Evolutionary conservation across 2,113 vertebrate genomes (phyloP).

Genomic region (Psilopsiagon aurifrons): DNA sequence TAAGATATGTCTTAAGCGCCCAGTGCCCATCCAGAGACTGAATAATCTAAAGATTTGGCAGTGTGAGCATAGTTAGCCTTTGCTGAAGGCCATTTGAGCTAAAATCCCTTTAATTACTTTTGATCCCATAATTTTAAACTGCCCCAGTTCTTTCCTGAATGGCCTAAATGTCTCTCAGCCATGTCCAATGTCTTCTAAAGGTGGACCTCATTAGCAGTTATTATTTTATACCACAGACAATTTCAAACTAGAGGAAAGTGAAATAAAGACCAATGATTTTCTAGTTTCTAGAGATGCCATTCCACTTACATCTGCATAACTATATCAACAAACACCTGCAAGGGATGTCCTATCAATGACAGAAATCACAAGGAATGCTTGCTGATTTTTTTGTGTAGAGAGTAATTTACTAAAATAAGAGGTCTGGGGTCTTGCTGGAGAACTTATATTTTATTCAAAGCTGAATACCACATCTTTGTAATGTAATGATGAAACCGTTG

Average conservation of each 20-base stretch:
- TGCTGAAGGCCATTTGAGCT: not conserved
- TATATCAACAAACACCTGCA: fast-evolving
- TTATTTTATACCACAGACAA: not conserved
- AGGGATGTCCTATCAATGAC: not conserved
- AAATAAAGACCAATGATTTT: fast-evolving
- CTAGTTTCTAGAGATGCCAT: not conserved
- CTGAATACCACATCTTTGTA: not conserved
- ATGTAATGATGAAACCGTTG: not conserved
- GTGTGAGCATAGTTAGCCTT: not conserved
- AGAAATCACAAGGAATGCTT: not conserved
- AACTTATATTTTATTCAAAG: not conserved
- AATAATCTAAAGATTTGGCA: not conserved
- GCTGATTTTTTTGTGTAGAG: not conserved
- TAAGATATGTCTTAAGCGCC: not conserved
- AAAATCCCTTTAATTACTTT: not conserved
- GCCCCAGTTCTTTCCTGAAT: not conserved
- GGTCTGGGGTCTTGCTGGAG: not conserved
- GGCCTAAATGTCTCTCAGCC: not conserved
- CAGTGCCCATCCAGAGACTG: not conserved
- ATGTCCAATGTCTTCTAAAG: not conserved
- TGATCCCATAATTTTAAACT: not conserved
- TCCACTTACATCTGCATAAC: not conserved
- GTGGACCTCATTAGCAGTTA: not conserved
- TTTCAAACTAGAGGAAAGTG: not conserved
- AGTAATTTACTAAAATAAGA: not conserved